Percentiles rank a stretch among this genome's conserved stretches.
Conservation (phyloP, 1,140 invertebrate species). For the Pogonomyrmex barbatus region DNA sequence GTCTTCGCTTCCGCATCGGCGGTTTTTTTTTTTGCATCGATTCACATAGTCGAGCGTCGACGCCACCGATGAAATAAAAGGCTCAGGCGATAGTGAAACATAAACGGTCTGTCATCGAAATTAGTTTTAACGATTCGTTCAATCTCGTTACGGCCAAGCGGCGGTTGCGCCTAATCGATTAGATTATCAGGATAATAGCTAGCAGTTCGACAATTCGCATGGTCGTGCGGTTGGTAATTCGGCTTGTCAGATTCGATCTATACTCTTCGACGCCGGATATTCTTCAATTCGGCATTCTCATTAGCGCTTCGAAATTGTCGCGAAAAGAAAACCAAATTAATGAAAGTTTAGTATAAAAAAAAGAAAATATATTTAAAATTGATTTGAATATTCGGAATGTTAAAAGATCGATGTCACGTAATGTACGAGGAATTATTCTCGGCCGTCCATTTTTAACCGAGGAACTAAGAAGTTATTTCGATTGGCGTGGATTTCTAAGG, state of each 20-base stretch:
- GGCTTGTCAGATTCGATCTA: conserved; percentile 16
- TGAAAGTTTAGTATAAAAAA: not conserved
- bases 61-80: conserved; percentile 38
- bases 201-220: conserved; percentile 61
- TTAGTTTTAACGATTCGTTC: conserved; percentile 70
- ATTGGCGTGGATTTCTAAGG: no score
- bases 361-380: not conserved
- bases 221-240: conserved; percentile 60
- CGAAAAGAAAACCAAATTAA: conserved; percentile 2
- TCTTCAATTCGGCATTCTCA: not conserved
- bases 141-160: conserved; percentile 47
- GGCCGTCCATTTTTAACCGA: not conserved
- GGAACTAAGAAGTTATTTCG: not conserved
- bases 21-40: conserved; percentile 4
- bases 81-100: conserved; percentile 10
- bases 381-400: not conserved
- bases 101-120: conserved; percentile 57
- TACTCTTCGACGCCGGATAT: conserved; percentile 6
- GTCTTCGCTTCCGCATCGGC: not conserved
- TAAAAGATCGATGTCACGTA: not conserved
- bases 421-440: not conserved
- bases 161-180: conserved; percentile 59
- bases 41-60: not conserved
- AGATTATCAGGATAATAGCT: conserved; percentile 68
- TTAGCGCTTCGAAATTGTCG: not conserved